These are phyloP conservation scores for Eristalis pertinax DNA, from an alignment of 2,888 invertebrate genomes.

Conservation along the genomic window DNA sequence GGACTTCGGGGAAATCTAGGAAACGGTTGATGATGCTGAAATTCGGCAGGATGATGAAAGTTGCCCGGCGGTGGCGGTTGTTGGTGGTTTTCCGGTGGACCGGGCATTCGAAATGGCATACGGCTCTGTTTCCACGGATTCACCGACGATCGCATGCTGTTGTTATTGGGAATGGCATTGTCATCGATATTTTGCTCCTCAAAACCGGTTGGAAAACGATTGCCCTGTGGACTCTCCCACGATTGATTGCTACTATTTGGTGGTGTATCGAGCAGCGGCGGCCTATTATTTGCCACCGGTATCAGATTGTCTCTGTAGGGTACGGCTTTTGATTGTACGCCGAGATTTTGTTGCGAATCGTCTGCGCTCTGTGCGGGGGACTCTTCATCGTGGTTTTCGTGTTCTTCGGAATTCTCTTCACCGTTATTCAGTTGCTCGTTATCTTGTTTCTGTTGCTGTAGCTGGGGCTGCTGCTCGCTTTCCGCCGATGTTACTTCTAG, in stretches of 20 bases:
- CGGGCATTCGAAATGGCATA: constrained; percentile 63
- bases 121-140: constrained; percentile 67
- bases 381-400: constrained; percentile 40
- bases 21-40: constrained; percentile 55
- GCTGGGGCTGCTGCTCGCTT: constrained; percentile 9
- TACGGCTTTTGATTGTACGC: constrained; percentile 5
- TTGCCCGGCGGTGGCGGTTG: constrained; percentile 18
- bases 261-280: constrained; percentile 59
- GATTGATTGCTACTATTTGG: constrained; percentile 15
- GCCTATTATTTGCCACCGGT: constrained; percentile 58
- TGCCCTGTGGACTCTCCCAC: constrained; percentile 55
- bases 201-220: constrained; percentile 40
- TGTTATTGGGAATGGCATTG: constrained; percentile 34
- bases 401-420: constrained; percentile 30
- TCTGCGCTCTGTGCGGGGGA: constrained; percentile 3
- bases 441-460: not conserved
- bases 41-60: constrained; percentile 46
- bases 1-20: constrained; percentile 62
- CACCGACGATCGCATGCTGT: constrained; percentile 48
- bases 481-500: constrained; percentile 62
- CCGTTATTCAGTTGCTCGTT: constrained; percentile 25
- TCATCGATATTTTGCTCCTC: constrained; percentile 37
- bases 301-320: constrained; percentile 60
- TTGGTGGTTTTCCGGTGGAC: constrained; percentile 43
- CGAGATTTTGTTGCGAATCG: not conserved